phyloP scores from a whole-genome alignment of 2,797 vertebrate species.

The Hozukius guyotensis region DNA sequence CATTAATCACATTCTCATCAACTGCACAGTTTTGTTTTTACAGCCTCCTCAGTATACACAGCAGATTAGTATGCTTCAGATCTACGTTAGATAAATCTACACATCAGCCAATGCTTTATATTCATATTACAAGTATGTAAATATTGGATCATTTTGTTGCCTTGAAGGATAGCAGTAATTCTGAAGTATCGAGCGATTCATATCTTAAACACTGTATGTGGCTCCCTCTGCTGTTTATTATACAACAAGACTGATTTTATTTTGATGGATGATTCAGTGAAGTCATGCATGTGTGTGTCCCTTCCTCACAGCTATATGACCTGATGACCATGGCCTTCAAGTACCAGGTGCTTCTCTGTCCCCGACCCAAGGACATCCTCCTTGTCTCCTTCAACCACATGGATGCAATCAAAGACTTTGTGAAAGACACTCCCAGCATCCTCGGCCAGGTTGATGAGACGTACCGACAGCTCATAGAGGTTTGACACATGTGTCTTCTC shows the following conservation, averaged over 20 bases:
- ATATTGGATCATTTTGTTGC: neutral
- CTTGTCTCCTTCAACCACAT: slow-evolving; percentile 98
- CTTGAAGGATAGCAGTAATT: neutral
- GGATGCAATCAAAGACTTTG: slow-evolving; percentile 96
- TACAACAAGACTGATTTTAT: neutral
- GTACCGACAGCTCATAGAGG: slow-evolving; percentile 89
- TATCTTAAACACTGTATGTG: slow-evolving; percentile 6
- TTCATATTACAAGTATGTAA: neutral
- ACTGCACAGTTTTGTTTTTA: neutral
- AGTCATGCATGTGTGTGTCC: slow-evolving; percentile 20
- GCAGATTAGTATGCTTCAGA: neutral
- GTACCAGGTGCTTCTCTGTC: slow-evolving; percentile 95
- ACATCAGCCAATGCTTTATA: neutral
- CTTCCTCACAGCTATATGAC: slow-evolving; percentile 90
- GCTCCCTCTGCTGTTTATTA: slow-evolving; percentile 72
- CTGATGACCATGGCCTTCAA: slow-evolving; percentile 99
- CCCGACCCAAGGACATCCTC: slow-evolving; percentile 93
- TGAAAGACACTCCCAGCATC: slow-evolving; percentile 89
- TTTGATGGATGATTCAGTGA: neutral
- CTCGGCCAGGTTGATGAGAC: slow-evolving; percentile 94
- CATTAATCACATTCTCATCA: neutral
- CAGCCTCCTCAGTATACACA: neutral
- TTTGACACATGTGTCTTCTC: slow-evolving; percentile 53
- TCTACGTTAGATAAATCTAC: neutral
- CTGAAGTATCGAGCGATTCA: neutral